phyloP scores from a whole-genome alignment of 2,888 invertebrate species.

The Diloba caeruleocephala region DNA sequence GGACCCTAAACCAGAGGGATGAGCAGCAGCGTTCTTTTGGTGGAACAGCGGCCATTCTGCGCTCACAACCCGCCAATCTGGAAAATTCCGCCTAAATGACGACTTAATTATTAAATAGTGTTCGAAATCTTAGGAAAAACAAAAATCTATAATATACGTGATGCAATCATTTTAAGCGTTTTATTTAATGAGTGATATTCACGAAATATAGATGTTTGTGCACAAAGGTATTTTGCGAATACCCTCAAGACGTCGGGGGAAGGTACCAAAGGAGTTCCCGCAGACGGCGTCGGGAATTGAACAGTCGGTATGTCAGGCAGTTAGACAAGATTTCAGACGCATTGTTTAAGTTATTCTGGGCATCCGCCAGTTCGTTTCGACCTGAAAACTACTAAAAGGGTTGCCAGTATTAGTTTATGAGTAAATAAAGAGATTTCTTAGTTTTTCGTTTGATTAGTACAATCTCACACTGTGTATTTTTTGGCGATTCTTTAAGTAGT shows the following conservation, averaged over 20 bases:
- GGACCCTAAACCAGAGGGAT: too few species aligned
- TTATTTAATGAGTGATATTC: too few species aligned
- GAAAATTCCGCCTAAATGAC: too few species aligned
- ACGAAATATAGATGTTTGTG: conserved; percentile 1
- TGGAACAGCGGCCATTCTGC: too few species aligned
- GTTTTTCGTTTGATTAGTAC: neutral
- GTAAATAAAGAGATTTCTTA: neutral
- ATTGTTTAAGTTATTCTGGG: conserved; percentile 83
- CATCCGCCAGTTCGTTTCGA: conserved; percentile 71
- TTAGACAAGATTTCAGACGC: conserved; percentile 87
- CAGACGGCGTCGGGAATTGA: conserved; percentile 65
- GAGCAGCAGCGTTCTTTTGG: too few species aligned
- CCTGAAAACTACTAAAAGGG: conserved; percentile 68
- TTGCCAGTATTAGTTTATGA: conserved; percentile 33
- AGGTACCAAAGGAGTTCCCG: conserved; percentile 17
- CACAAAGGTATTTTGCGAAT: conserved; percentile 27
- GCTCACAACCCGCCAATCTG: too few species aligned
- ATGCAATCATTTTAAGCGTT: too few species aligned
- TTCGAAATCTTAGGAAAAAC: too few species aligned
- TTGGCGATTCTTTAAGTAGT: too few species aligned
- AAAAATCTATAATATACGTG: too few species aligned
- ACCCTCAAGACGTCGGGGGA: conserved; percentile 24
- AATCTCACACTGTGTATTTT: too few species aligned
- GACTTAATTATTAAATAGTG: too few species aligned
- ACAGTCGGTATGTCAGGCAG: conserved; percentile 83